These are phyloP conservation scores for Florisuga fusca DNA, from an alignment of 2,797 vertebrate genomes.

Conservation along the genomic window DNA sequence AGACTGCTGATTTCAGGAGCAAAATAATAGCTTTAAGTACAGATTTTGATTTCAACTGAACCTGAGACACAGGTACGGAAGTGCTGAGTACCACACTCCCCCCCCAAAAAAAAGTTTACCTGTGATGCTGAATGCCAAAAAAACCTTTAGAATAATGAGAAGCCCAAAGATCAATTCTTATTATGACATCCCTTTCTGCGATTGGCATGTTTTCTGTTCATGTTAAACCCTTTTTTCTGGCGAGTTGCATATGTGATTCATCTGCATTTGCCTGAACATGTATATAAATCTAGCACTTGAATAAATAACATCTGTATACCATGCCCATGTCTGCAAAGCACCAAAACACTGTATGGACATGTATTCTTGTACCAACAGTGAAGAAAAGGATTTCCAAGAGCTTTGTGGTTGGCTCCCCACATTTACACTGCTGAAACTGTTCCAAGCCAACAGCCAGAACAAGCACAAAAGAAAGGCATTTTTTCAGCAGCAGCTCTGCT, in stretches of 20 bases:
- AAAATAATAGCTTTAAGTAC: background rate
- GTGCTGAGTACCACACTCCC: background rate
- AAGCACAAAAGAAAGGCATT: background rate
- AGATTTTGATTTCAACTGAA: background rate
- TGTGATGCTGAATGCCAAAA: background rate
- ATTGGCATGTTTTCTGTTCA: slow-evolving; percentile 8
- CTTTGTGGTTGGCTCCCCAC: background rate
- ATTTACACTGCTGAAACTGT: background rate
- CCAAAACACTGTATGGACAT: slow-evolving; percentile 9
- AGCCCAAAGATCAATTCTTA: background rate
- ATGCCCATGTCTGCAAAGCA: background rate
- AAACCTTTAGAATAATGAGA: background rate
- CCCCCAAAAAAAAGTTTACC: background rate
- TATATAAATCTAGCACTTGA: slow-evolving; percentile 1
- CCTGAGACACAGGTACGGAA: background rate
- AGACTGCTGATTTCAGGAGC: background rate
- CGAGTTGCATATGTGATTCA: background rate
- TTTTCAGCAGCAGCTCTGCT: background rate
- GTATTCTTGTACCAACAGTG: background rate
- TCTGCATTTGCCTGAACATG: background rate
- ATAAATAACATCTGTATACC: slow-evolving; percentile 21
- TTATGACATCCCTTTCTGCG: background rate
- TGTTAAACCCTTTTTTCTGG: background rate
- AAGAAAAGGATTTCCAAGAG: background rate
- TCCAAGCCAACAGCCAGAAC: background rate